phyloP scores from a whole-genome alignment of 2,797 vertebrate genomes.

The Malurus leucopterus region DNA sequence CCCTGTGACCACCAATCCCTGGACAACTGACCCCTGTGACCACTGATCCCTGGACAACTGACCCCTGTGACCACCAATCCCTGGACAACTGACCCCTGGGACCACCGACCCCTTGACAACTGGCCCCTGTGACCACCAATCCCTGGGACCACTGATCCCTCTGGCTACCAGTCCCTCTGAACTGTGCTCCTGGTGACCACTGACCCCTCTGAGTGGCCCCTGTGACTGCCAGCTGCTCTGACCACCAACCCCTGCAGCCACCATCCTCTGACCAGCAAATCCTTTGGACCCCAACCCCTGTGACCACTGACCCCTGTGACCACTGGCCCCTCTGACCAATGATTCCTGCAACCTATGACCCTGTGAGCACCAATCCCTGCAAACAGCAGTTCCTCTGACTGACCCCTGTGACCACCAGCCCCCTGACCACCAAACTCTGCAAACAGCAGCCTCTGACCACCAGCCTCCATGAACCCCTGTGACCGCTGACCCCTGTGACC shows the following conservation, averaged over 20 bases:
- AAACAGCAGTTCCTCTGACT: not conserved
- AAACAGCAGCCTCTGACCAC: no score
- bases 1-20: not conserved
- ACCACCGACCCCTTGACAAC: no score
- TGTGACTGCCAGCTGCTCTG: no score
- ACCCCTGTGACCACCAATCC: not conserved
- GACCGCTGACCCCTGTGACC: not conserved
- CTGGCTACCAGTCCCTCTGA: not conserved
- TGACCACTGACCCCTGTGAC: no score
- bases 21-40: not conserved
- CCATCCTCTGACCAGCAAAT: no score
- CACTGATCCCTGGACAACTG: not conserved
- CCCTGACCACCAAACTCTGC: no score
- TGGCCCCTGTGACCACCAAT: no score
- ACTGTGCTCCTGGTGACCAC: not conserved
- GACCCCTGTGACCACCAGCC: not conserved
- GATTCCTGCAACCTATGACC: no score
- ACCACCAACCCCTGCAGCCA: not conserved
- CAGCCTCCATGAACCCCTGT: no score
- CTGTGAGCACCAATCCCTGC: no score
- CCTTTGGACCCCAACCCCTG: not conserved
- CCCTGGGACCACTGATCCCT: not conserved
- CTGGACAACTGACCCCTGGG: no score
- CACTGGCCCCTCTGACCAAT: accelerated
- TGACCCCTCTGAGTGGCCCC: not conserved